Evolutionary conservation across 2,888 invertebrate species (phyloP), one percentile per base, ranked within the genome.

Genomic region (Xanthorhoe designata): DNA sequence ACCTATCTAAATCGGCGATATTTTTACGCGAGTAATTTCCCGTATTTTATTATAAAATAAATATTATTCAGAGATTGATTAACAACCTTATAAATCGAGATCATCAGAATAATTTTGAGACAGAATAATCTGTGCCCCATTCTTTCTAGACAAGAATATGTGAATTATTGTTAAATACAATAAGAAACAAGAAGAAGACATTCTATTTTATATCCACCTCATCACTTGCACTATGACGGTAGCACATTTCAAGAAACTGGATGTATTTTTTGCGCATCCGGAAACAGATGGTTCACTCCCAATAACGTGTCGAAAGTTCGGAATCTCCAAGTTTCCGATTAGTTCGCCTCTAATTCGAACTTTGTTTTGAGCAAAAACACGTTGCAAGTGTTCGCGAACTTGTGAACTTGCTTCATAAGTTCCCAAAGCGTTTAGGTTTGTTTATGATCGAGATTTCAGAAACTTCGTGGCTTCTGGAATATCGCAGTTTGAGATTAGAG

Each of bases 271-370:
- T 68, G 59, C 53, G 18, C 13, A 49, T 58, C 52, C 45, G 49
- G 61, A 69, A 69, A 64, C 70, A 74, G 70, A 71, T 71, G 71
- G 60, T 63, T 62, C 64, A 60, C 60, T 68, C 64, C 61, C 59
- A 69, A 70, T 71, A 73, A 66, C 67, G 58, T 68, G 69, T 74
- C 57, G 54, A 35, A 81, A 81, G 78, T 81, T 78, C 42, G 54
- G 61, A 70, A 71, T 72, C 69, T 71, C 67, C 65, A 75, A 82
- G 76, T 80, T 81, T 64, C 68, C 74, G 78, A 82, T 82, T 81
- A 82, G 80, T 82, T 82, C 55, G 52, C 63, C 60, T 62, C 69
- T 71, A 75, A 78, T 75, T 68, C 74, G 63, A 77, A 72, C 78
- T 75, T 75, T 70, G 69, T 71, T 69, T 71, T 49, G 56, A 75